These are phyloP conservation scores for Coilia nasus DNA, from an alignment of 2,797 vertebrate species.

Conservation along the genomic window DNA sequence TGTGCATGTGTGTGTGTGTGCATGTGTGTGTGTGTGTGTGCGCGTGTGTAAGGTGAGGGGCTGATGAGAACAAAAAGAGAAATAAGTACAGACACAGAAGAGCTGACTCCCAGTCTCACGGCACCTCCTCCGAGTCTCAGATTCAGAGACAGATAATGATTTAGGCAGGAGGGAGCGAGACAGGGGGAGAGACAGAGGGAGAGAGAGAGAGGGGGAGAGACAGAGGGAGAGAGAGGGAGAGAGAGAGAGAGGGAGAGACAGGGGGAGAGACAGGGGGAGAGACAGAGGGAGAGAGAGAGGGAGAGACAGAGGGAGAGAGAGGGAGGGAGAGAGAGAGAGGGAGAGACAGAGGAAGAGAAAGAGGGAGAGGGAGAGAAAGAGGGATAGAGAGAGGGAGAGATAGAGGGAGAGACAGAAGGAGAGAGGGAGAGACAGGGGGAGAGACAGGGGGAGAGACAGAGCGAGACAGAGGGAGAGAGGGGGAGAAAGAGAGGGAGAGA, in stretches of 20 bases:
- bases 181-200: background rate
- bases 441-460: background rate
- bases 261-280: background rate
- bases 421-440: background rate
- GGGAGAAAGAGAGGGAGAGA: no score
- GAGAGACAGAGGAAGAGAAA: background rate
- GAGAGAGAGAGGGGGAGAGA: background rate
- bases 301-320: constrained; percentile 10
- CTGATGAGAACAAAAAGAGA: background rate
- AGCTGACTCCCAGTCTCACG: background rate
- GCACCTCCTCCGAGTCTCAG: background rate
- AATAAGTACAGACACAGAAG: background rate
- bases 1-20: no score
- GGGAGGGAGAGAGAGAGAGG: constrained; percentile 17
- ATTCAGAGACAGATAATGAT: constrained; percentile 38
- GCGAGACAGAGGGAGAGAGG: background rate
- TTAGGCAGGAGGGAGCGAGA: background rate
- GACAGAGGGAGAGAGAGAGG: background rate
- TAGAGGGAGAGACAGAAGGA: background rate
- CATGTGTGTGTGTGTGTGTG: no score
- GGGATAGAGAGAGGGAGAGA: background rate
- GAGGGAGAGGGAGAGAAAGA: no score
- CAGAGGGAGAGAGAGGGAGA: background rate
- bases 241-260: background rate
- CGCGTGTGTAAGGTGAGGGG: background rate